Evolutionary conservation across 2,113 vertebrate genomes (phyloP), one percentile per base, ranked within the genome.

Genomic region (Andinoacara biseriatus): DNA sequence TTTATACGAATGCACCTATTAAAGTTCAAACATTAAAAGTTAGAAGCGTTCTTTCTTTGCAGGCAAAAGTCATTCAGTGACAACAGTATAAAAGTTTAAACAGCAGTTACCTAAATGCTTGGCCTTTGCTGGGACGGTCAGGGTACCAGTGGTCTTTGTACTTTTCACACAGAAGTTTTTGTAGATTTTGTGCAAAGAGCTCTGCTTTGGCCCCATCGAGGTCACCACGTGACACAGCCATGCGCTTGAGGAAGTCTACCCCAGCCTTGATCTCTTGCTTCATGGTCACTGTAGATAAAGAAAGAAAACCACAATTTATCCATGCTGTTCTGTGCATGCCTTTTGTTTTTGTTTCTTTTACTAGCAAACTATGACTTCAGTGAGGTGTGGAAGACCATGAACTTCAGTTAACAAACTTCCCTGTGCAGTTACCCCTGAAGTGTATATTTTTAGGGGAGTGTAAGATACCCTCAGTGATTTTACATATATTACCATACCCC

Each of bases 121-220:
- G 98, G 18, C 98, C 98, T 89, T 95, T 96, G 83, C 93, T 95
- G 15, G 98, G 98, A 0, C 90, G 94, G 9, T 96, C 95, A 0
- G 93, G 94, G 83, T 99, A 97, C 98, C 98, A 99, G 86, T 99
- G 98, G 2, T 91, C 92, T n/a, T 95, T 92, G 46, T 97, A 99
- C 76, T 96, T 97, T 1, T 97, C 95, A 84, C 96, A 96, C 57
- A 99, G 92, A 35, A 96, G 63, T 3, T 92, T 91, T 17, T 95
- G 96, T 43, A 99, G 93, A 76, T 96, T 97, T 14, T 95, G 93
- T 3, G 96, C 94, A 85, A 99, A 98, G 43, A 76, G 78, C 52
- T 97, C 96, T n/a, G 96, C 94, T 87, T 96, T 94, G 3, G 89
- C 79, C 74, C 95, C 95, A 58, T 94, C 96, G 46, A 98, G 63